phyloP scores from a whole-genome alignment of 2,113 vertebrate genomes.

The Gadus macrocephalus region DNA sequence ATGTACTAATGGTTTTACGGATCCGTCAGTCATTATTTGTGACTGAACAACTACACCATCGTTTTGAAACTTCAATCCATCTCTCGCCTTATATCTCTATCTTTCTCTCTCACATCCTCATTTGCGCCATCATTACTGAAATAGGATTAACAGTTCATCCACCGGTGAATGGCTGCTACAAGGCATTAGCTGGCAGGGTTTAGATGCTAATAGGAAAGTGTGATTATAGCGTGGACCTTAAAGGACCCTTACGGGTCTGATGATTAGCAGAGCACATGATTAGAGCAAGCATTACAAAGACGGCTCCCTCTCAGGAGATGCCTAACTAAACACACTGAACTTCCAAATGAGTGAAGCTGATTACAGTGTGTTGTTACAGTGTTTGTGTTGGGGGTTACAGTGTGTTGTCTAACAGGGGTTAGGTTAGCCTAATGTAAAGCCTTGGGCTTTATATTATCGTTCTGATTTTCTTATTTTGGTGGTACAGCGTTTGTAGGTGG shows the following conservation, averaged over 20 bases:
- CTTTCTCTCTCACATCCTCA: neutral
- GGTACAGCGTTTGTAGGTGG: no score
- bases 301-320: neutral
- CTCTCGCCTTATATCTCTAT: slow-evolving; percentile 1
- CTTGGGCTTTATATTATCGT: no score
- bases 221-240: slow-evolving; percentile 23
- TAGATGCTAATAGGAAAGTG: slow-evolving; percentile 31
- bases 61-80: slow-evolving; percentile 1
- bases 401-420: no score
- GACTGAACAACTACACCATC: slow-evolving; percentile 51
- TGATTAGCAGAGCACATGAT: slow-evolving; percentile 5
- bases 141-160: slow-evolving; percentile 29
- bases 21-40: slow-evolving; percentile 52
- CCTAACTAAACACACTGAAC: no score
- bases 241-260: slow-evolving; percentile 9
- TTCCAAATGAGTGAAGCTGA: no score
- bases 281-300: neutral
- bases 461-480: no score
- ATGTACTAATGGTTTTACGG: slow-evolving; percentile 75
- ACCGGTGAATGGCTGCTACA: slow-evolving; percentile 14
- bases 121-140: slow-evolving; percentile 41
- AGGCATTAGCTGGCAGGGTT: slow-evolving; percentile 10
- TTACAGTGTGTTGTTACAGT: no score
- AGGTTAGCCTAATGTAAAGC: no score
- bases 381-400: no score